These are phyloP conservation scores for Sycobia sp. DNA, from an alignment of 1,140 invertebrate species.

Conservation along the genomic window DNA sequence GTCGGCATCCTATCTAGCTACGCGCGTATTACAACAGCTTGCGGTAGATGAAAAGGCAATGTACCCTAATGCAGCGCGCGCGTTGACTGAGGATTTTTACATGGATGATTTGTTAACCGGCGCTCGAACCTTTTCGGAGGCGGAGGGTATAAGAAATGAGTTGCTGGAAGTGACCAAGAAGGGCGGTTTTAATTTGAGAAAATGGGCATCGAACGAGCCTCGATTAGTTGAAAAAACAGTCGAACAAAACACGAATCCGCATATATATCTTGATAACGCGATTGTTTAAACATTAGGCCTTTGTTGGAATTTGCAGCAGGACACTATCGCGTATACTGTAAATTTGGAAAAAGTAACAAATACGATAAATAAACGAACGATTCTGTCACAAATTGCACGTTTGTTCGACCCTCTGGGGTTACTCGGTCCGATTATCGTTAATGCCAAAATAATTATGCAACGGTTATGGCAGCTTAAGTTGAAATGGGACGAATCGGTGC, in stretches of 20 bases:
- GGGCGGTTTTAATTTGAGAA: no score
- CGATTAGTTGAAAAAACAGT: neutral
- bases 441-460: constrained; percentile 11
- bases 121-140: neutral
- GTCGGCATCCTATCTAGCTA: neutral
- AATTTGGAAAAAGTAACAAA: neutral
- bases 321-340: neutral
- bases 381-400: constrained; percentile 11
- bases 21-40: neutral
- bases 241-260: no score
- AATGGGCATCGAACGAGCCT: constrained; percentile 13
- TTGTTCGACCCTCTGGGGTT: constrained; percentile 11
- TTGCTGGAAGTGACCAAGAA: neutral
- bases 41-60: neutral
- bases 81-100: no score
- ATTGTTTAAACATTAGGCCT: no score
- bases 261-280: neutral
- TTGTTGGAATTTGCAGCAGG: no score
- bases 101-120: constrained; percentile 7
- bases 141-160: neutral
- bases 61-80: neutral
- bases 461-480: neutral
- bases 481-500: constrained; percentile 3
- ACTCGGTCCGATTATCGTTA: neutral
- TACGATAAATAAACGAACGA: neutral